These are phyloP conservation scores for Meta bourneti DNA, from an alignment of 2,888 invertebrate genomes.

Conservation along the genomic window DNA sequence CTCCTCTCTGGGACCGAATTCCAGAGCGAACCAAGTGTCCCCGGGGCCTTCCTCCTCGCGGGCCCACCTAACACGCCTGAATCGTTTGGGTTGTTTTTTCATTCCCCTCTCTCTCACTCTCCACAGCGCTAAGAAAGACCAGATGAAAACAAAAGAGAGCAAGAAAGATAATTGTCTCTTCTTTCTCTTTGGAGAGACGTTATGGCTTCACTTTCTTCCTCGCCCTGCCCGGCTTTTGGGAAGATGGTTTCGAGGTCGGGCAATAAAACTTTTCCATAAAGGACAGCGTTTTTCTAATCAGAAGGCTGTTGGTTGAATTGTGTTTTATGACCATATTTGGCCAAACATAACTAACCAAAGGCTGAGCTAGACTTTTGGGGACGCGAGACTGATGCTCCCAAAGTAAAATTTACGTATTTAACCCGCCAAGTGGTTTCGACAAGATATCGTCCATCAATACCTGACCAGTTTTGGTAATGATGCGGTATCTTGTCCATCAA, in stretches of 20 bases:
- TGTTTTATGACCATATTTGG: too few relatives aligned
- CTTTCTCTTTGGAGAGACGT: background rate
- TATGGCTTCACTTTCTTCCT: conserved; percentile 22
- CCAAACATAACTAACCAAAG: too few relatives aligned
- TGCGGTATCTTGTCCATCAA: too few relatives aligned
- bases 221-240: conserved; percentile 25
- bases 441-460: too few relatives aligned
- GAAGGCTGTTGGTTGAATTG: too few relatives aligned
- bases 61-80: conserved; percentile 47
- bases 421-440: too few relatives aligned
- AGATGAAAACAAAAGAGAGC: background rate
- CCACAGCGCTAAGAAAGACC: too few relatives aligned
- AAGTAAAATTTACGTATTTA: too few relatives aligned
- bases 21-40: background rate
- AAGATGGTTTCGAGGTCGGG: background rate
- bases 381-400: too few relatives aligned
- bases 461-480: too few relatives aligned
- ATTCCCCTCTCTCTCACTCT: background rate
- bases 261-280: background rate
- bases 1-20: conserved; percentile 37
- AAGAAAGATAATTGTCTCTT: conserved; percentile 20
- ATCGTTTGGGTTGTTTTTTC: background rate
- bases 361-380: too few relatives aligned
- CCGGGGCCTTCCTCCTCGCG: conserved; percentile 43
- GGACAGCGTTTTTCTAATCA: too few relatives aligned